These are phyloP conservation scores for Onychomys leucogaster DNA, from an alignment of 2,797 vertebrate species.

Conservation along the genomic window DNA sequence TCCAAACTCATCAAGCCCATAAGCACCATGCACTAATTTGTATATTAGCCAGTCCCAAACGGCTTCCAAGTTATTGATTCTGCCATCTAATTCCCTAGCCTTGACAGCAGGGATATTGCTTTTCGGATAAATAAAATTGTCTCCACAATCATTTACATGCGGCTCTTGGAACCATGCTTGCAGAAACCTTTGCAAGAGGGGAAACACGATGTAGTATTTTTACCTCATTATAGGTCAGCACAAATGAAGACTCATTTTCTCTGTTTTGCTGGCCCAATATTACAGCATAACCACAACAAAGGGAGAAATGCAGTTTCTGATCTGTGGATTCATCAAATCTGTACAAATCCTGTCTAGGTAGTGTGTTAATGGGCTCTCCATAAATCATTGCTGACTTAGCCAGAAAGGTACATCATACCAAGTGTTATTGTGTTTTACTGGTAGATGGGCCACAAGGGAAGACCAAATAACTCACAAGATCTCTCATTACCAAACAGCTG, in stretches of 20 bases:
- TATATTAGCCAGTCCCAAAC: constrained; percentile 86
- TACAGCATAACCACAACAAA: constrained; percentile 52
- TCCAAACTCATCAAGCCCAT: constrained; percentile 84
- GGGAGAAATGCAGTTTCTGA: constrained; percentile 41
- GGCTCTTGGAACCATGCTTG: constrained; percentile 78
- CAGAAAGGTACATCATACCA: constrained; percentile 50
- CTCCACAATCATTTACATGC: constrained; percentile 79
- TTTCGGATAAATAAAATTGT: constrained; percentile 87
- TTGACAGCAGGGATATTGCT: constrained; percentile 87
- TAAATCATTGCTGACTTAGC: constrained; percentile 38
- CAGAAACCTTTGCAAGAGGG: constrained; percentile 79
- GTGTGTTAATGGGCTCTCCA: neutral
- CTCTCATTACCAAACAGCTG: constrained; percentile 46
- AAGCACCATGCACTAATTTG: constrained; percentile 86
- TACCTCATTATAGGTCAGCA: constrained; percentile 56
- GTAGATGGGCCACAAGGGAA: neutral
- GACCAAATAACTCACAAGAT: constrained; percentile 44
- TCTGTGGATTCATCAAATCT: constrained; percentile 65
- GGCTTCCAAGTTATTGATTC: constrained; percentile 88
- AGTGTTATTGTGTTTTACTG: constrained; percentile 38
- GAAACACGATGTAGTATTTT: constrained; percentile 55
- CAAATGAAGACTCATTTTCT: constrained; percentile 57
- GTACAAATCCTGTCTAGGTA: constrained; percentile 19
- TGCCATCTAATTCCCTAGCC: constrained; percentile 85
- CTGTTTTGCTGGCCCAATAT: constrained; percentile 56